These are phyloP conservation scores for Strix uralensis DNA, from an alignment of 2,113 vertebrate species.

Conservation along the genomic window DNA sequence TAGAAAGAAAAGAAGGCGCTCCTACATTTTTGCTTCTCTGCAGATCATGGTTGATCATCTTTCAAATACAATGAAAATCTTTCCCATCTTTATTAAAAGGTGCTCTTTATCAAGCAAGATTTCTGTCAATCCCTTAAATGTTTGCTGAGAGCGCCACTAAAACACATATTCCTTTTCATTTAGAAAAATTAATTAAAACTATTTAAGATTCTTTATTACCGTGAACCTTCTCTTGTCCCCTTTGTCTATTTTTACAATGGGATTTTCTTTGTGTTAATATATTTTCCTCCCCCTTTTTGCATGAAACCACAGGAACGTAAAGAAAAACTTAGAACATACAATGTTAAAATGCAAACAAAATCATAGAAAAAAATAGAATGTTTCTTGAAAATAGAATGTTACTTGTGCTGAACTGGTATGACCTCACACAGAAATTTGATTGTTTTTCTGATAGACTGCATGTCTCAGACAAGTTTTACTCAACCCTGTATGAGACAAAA, in stretches of 20 bases:
- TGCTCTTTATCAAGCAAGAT: not conserved
- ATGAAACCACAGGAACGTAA: not conserved
- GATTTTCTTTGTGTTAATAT: not conserved
- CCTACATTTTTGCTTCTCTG: not conserved
- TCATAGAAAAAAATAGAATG: fast-evolving
- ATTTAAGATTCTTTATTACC: not conserved
- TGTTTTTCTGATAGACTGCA: not conserved
- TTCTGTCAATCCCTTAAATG: not conserved
- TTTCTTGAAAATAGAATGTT: not conserved
- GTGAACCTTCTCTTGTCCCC: not conserved
- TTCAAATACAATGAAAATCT: not conserved
- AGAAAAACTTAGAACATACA: not conserved
- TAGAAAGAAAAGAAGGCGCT: not conserved
- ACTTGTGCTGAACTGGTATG: not conserved
- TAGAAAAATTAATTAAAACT: not conserved
- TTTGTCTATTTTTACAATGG: not conserved
- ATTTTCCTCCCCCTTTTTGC: not conserved
- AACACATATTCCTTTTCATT: not conserved
- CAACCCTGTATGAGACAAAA: not conserved
- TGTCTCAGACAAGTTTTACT: not conserved
- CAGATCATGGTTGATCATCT: not conserved
- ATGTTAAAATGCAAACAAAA: not conserved
- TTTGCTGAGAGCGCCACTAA: not conserved
- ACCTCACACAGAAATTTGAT: not conserved
- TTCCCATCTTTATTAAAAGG: not conserved